Base-by-base conservation (phyloP, 2,888 invertebrate species). In the Conops quadrifasciatus region DNA sequence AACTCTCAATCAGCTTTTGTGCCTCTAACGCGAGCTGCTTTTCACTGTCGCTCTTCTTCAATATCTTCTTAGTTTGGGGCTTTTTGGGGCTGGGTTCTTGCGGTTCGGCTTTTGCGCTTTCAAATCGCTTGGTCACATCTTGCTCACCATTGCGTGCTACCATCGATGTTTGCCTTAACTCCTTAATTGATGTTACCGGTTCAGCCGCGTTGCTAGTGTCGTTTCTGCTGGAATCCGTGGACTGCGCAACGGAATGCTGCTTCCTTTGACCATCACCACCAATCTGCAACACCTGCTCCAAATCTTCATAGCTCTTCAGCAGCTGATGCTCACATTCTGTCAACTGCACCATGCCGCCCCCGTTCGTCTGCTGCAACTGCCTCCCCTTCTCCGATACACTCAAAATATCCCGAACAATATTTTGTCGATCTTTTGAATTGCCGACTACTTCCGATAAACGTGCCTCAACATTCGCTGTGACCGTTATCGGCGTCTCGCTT, bases 341-440 rank as follows among this genome's bases (percentile, higher is more conserved):
- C 62, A 81, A 77, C 64, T 78, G 77, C n/a, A 77, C 73, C 28
- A 76, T 80, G 16, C 80, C 79, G 15, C 80, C 79, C 30, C 78
- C 77, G 2, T 76, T 77, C 69, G 76, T 76, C 74, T 80, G 77
- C 74, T 79, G 78, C 76, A 80, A 77, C 77, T 82, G 81, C 66
- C 80, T 83, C 78, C 85, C 84, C 79, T 82, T 80, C 80, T 85
- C 84, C 79, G 85, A 84, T 84, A 84, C 80, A 80, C 81, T 85
- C 84, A 84, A 80, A 82, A 80, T 84, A 84, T 84, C 85, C 77
- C 78, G 77, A 72, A 81, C 82, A 83, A 84, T 85, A 85, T 82
- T 84, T 81, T 84, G 85, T 79, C 78, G 84, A 83, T 84, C 85
- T 77, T 79, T 81, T 80, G 84, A 82, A 79, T 80, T 79, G 4